Percentiles rank a stretch among this genome's conserved stretches.
These are phyloP conservation scores for Eciton burchellii DNA, from an alignment of 1,140 invertebrate genomes.

Conservation along the genomic window DNA sequence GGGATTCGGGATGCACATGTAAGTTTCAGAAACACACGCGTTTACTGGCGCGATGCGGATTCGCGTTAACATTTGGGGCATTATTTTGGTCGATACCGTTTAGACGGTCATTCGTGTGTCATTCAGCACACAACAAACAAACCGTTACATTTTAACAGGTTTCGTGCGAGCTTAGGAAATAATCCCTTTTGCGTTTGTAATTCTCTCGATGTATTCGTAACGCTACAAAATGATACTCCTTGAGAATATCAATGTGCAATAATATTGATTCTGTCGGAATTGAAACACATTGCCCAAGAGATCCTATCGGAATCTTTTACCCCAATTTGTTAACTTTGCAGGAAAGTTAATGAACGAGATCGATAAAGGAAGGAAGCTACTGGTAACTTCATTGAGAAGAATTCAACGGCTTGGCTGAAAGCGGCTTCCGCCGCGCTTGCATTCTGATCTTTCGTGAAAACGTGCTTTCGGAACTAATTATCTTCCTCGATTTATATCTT, in stretches of 20 bases:
- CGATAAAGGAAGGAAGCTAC: background rate
- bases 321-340: constrained; percentile 1
- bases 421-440: background rate
- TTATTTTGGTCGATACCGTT: background rate
- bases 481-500: constrained; percentile 23
- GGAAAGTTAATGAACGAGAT: background rate
- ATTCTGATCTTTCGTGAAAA: constrained; percentile 12
- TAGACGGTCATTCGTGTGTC: background rate
- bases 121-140: background rate
- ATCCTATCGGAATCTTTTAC: background rate
- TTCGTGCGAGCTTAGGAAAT: background rate
- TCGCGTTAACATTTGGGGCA: constrained; percentile 24
- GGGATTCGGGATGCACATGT: constrained; percentile 6
- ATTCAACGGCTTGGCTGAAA: constrained; percentile 12
- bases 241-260: background rate
- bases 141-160: background rate
- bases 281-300: background rate
- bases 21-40: constrained; percentile 24
- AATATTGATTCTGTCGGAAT: background rate
- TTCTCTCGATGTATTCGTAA: background rate
- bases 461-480: constrained; percentile 30
- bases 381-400: constrained; percentile 20
- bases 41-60: constrained; percentile 8
- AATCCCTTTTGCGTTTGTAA: background rate
- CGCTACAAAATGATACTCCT: background rate